Evolutionary conservation across 2,113 vertebrate species (phyloP), one percentile per base, ranked within the genome.

Genomic region (Neolamprologus sp.): DNA sequence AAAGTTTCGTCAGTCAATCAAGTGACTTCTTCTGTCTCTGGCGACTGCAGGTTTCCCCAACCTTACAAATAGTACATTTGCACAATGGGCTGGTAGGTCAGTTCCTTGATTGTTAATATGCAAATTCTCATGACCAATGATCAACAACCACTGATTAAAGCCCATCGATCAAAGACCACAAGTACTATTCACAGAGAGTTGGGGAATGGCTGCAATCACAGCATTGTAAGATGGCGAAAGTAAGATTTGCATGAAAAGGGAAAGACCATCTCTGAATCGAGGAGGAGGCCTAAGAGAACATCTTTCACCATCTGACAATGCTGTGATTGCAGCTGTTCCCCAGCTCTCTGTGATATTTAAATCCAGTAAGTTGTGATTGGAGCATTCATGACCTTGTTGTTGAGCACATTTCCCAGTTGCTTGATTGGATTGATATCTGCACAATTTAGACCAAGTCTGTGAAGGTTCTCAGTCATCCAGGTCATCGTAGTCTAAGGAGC

Each of bases 401-500:
- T n/a, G 19, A 65, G 33, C 3, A 65, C 33, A 65, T 65, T 65
- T 65, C 4, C 19, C 60, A 65, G 10, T 21, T 37, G 60, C 60
- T 65, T 65, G 60, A 65, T 37, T 37, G 19, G 60, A 37, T 37
- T 65, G 3, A 37, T 12, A 2, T 65, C 19, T 37, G 31, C 19
- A 65, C 19, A 37, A 65, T 65, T 65, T 65, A 63, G 16, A 37
- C 60, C 33, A 65, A 37, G 60, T n/a, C 33, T 60, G 26, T 60
- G 26, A 60, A 6, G 5, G 57, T 60, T 60, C 57, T 60, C 3
- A 60, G 26, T 60, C 26, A 60, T 60, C 26, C 26, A 58, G 55
- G 55, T 58, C 55, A 16, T 2, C 0, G 13, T 58, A 31, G 55
- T 58, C 55, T 58, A 58, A 58, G 26, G 55, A 58, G 13, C 53